Evolutionary conservation across 2,113 vertebrate genomes (phyloP).

Genomic region (Percopsis transmontana): DNA sequence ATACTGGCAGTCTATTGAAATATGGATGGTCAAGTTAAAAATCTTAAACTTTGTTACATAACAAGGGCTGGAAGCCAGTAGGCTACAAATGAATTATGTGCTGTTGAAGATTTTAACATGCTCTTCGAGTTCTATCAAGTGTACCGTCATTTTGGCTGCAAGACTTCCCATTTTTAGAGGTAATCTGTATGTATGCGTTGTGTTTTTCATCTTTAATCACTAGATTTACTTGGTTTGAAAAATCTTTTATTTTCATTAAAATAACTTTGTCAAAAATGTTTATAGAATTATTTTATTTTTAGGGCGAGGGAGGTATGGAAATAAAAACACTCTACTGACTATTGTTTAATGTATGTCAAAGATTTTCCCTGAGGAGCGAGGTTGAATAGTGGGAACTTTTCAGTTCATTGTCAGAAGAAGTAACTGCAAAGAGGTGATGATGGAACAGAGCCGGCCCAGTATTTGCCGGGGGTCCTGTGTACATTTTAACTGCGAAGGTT

Average conservation of each 20-base stretch:
- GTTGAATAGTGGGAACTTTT: constrained; percentile 5
- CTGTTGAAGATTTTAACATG: background rate
- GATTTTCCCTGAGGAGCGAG: background rate
- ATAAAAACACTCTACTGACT: background rate
- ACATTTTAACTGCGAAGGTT: no score
- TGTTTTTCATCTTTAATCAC: no score
- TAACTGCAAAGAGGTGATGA: background rate
- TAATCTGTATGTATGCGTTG: no score
- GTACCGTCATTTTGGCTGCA: background rate
- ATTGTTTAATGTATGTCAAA: background rate
- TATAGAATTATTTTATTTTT: background rate
- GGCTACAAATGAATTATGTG: background rate
- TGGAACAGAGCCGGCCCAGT: background rate
- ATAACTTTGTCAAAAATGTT: background rate
- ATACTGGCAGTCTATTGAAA: background rate
- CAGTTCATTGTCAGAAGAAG: background rate
- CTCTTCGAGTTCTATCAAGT: background rate
- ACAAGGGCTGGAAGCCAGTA: background rate
- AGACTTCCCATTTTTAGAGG: no score
- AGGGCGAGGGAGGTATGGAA: background rate
- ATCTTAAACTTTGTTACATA: constrained; percentile 2
- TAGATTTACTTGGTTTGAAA: no score
- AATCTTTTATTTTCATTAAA: background rate
- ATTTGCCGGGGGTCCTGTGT: no score
- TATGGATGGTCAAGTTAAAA: background rate